Percentiles rank a stretch among this genome's conserved stretches.
Evolutionary conservation across 2,113 vertebrate genomes (phyloP).

Genomic region (Melierax canorus): DNA sequence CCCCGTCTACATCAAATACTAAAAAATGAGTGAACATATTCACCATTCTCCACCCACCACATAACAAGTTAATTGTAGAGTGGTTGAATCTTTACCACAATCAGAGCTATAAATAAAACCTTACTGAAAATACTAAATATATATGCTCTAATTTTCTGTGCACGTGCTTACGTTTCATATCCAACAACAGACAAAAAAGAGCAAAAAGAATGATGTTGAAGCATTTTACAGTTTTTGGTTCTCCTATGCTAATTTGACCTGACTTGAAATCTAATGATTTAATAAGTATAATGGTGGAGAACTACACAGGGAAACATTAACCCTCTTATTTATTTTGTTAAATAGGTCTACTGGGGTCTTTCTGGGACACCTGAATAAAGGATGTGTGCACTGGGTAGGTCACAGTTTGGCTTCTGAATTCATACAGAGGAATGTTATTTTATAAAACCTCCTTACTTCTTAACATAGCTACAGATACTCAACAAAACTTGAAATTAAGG

Average conservation of each 20-base stretch:
- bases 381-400: neutral
- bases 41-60: neutral
- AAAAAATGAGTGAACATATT: neutral
- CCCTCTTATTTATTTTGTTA: neutral
- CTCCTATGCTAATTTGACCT: slow-evolving; percentile 29
- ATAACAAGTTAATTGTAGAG: neutral
- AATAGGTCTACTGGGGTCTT: neutral
- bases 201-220: neutral
- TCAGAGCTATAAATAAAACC: neutral
- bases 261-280: slow-evolving; percentile 32
- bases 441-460: neutral
- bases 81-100: neutral
- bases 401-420: neutral
- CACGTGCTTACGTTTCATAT: neutral
- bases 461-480: neutral
- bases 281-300: neutral
- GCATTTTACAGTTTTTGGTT: neutral
- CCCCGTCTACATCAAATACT: neutral
- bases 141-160: neutral
- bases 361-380: neutral
- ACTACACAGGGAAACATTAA: neutral
- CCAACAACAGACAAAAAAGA: neutral
- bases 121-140: neutral
- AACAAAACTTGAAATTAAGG: neutral
- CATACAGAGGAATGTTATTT: neutral